Percentiles rank a stretch among this genome's conserved stretches.
phyloP scores from a whole-genome alignment of 2,888 invertebrate genomes.

The Sphaeridia pumilis region DNA sequence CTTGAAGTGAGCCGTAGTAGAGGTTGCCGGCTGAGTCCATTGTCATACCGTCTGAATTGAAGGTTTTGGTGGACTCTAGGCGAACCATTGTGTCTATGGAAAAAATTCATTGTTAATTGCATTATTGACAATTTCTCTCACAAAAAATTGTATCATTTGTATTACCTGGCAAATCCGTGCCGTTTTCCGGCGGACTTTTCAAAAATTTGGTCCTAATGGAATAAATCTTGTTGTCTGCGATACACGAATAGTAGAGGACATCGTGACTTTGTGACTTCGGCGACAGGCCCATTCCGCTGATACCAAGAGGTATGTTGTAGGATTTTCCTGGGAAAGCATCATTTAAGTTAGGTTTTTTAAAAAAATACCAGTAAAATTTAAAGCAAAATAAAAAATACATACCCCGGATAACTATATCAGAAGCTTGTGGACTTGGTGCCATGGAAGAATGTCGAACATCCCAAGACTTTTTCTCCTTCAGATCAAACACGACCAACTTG shows the following conservation, averaged over 20 bases:
- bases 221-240: slow-evolving; percentile 3
- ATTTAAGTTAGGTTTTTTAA: too few species aligned
- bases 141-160: too few species aligned
- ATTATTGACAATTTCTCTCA: too few species aligned
- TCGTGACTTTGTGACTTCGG: neutral
- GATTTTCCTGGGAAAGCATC: neutral
- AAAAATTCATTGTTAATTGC: too few species aligned
- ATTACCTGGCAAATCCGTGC: neutral
- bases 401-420: slow-evolving; percentile 4
- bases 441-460: slow-evolving; percentile 4
- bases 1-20: slow-evolving; percentile 7
- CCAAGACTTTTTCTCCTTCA: neutral
- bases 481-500: slow-evolving; percentile 3
- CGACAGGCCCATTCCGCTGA: slow-evolving; percentile 6
- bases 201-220: slow-evolving; percentile 2
- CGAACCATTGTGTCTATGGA: too few species aligned
- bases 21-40: slow-evolving; percentile 6
- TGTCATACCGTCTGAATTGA: slow-evolving; percentile 8
- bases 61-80: too few species aligned
- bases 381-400: neutral
- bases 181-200: neutral
- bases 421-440: slow-evolving; percentile 3
- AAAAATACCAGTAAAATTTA: too few species aligned
- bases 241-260: slow-evolving; percentile 4
- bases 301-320: slow-evolving; percentile 9